These are phyloP conservation scores for Drosophila ambigua DNA, from an alignment of 1,140 invertebrate genomes.

Conservation along the genomic window DNA sequence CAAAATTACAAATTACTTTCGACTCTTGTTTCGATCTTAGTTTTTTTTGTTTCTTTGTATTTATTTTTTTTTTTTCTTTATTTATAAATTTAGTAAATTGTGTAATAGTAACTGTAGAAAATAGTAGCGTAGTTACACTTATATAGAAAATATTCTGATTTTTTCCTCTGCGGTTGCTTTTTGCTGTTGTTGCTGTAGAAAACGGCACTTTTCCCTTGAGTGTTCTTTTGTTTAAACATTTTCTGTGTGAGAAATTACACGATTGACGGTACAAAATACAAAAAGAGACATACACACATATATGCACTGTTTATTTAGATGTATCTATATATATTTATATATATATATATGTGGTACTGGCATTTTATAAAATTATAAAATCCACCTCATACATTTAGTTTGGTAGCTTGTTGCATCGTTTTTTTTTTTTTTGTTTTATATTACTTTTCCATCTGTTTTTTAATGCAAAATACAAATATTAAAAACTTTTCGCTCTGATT, in stretches of 20 bases:
- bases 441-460: constrained; percentile 46
- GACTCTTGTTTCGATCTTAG: constrained; percentile 23
- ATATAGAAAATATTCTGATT: constrained; percentile 41
- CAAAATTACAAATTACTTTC: constrained; percentile 49
- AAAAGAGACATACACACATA: constrained; percentile 72
- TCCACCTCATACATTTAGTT: constrained; percentile 52
- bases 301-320: constrained; percentile 57
- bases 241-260: constrained; percentile 76
- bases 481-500: constrained; percentile 62
- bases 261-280: constrained; percentile 80
- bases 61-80: neutral
- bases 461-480: constrained; percentile 79
- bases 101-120: constrained; percentile 65
- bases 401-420: constrained; percentile 15
- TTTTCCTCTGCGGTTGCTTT: constrained; percentile 9
- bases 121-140: constrained; percentile 50
- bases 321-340: constrained; percentile 43
- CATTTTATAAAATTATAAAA: constrained; percentile 80
- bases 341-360: constrained; percentile 42
- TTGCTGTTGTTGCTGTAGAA: too few species aligned
- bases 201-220: too few species aligned
- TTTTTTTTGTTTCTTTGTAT: constrained; percentile 16
- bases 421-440: constrained; percentile 38
- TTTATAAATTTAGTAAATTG: constrained; percentile 43
- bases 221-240: constrained; percentile 33